These are phyloP conservation scores for Ctenopoma kingsleyae DNA, from an alignment of 2,797 vertebrate genomes.

Conservation along the genomic window DNA sequence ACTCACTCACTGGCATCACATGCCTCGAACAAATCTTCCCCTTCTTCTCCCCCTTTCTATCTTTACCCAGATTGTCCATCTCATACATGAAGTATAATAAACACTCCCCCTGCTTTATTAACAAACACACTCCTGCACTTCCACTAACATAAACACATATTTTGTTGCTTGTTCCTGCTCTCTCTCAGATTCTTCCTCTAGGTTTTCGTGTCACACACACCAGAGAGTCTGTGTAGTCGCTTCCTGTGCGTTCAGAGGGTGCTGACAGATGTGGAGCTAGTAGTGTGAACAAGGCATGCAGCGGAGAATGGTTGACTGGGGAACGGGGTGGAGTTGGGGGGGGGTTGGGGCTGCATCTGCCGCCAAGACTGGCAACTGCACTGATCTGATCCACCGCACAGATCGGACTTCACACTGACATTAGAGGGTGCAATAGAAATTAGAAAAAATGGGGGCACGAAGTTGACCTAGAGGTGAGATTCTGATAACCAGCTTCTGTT, in stretches of 20 bases:
- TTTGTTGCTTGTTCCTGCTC: conserved; percentile 50
- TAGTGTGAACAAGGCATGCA: conserved; percentile 54
- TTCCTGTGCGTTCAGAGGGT: conserved; percentile 68
- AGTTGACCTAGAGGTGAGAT: conserved; percentile 46
- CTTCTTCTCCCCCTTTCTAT: background rate
- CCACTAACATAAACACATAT: conserved; percentile 58
- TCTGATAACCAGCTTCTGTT: conserved; percentile 68
- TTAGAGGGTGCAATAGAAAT: conserved; percentile 12
- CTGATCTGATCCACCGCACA: conserved; percentile 11
- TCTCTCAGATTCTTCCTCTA: conserved; percentile 10
- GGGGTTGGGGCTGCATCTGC: conserved; percentile 13
- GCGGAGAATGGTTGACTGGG: background rate
- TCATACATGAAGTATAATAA: conserved; percentile 66
- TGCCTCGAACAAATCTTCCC: conserved; percentile 29
- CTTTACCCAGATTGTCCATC: conserved; percentile 55
- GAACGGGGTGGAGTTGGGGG: background rate
- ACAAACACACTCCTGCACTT: conserved; percentile 50
- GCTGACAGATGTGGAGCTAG: conserved; percentile 77
- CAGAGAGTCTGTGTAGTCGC: conserved; percentile 47
- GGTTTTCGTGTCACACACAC: conserved; percentile 36
- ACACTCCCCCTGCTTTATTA: conserved; percentile 50
- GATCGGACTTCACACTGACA: conserved; percentile 40
- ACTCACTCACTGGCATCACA: conserved; percentile 68
- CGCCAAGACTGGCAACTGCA: background rate
- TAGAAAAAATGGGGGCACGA: conserved; percentile 20